phyloP scores from a whole-genome alignment of 2,113 vertebrate genomes.

The Isichthys henryi region DNA sequence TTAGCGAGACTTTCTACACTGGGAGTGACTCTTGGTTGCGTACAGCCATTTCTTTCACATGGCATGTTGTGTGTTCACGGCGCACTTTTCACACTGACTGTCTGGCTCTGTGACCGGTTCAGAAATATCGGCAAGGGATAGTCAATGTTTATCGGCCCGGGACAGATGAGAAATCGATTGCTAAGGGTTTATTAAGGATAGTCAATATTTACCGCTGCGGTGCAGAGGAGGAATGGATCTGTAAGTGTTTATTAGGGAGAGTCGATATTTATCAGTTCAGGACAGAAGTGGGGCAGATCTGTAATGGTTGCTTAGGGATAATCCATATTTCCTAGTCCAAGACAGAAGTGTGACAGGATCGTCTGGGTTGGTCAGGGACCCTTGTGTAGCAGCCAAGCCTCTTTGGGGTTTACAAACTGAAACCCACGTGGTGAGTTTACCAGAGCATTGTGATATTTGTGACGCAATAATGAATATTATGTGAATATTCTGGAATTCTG shows the following conservation, averaged over 20 bases:
- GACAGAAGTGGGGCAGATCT: not conserved
- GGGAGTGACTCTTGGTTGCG: not conserved
- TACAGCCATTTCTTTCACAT: not conserved
- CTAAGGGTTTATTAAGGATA: slow-evolving; percentile 1
- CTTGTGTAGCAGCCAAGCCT: not conserved
- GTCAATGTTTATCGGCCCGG: not conserved
- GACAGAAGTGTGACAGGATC: not conserved
- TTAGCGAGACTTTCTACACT: not conserved
- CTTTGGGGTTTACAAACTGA: not conserved
- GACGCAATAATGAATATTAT: not conserved
- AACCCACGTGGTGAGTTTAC: not conserved
- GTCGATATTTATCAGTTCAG: slow-evolving; percentile 2
- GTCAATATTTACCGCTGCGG: not conserved
- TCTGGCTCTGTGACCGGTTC: not conserved
- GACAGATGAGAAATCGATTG: not conserved
- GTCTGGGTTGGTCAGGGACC: not conserved
- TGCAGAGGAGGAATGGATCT: not conserved
- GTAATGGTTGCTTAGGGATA: not conserved
- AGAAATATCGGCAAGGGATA: not conserved
- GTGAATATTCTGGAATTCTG: not conserved
- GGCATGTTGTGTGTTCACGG: not conserved
- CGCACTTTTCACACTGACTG: not conserved
- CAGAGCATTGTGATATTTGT: not conserved
- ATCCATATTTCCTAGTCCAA: not conserved
- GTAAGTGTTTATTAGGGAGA: not conserved